A percentile compares a stretch with the other conserved stretches of the same genome.
Conservation (phyloP, 2,888 invertebrate species). For the Napeogenes sylphis region DNA sequence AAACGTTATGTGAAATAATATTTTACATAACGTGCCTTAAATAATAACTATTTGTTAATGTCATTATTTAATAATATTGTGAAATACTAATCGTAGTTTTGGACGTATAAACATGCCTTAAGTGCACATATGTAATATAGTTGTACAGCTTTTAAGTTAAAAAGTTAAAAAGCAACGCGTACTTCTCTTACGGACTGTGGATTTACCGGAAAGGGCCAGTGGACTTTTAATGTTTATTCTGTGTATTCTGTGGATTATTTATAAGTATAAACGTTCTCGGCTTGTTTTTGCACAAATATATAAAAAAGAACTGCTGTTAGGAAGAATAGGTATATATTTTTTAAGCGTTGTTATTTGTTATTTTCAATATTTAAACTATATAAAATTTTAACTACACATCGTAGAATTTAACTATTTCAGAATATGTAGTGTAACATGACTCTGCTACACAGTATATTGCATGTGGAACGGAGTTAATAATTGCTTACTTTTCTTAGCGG, state of each 20-base stretch:
- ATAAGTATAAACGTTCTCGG: not conserved
- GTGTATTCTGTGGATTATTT: not conserved
- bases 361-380: not conserved
- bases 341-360: not conserved
- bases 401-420: too few relatives aligned
- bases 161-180: not conserved
- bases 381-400: too few relatives aligned
- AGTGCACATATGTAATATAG: too few relatives aligned
- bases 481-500: slow-evolving; percentile 34
- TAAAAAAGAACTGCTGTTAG: too few relatives aligned
- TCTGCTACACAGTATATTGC: not conserved
- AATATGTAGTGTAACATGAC: too few relatives aligned
- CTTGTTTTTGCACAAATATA: not conserved
- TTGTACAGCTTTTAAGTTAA: not conserved
- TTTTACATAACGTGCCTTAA: too few relatives aligned
- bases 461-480: slow-evolving; percentile 5
- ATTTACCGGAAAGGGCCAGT: not conserved
- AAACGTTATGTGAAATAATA: too few relatives aligned
- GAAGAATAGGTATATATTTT: not conserved
- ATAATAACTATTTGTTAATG: too few relatives aligned
- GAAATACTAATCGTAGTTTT: too few relatives aligned
- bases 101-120: too few relatives aligned
- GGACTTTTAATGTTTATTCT: not conserved
- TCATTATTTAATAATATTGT: too few relatives aligned
- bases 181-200: not conserved